Conservation (phyloP, 2,888 invertebrate species). For the Cylindroiulus punctatus region DNA sequence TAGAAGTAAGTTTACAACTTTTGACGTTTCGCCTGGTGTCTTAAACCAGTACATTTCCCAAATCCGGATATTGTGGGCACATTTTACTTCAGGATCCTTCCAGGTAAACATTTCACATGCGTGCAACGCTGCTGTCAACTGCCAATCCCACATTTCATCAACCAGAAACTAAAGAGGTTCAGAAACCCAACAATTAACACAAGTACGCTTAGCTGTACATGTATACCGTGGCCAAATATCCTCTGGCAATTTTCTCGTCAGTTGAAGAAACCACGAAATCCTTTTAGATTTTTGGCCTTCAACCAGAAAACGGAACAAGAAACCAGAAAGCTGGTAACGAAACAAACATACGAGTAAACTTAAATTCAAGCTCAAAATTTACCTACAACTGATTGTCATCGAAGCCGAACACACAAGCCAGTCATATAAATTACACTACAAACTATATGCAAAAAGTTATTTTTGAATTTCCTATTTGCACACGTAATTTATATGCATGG, state of each 20-base stretch:
- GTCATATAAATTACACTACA: too few species aligned
- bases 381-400: too few species aligned
- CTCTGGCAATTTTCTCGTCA: background rate
- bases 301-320: too few species aligned
- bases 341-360: too few species aligned
- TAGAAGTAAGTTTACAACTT: too few species aligned
- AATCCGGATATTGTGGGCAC: background rate
- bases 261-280: background rate
- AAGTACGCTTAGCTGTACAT: background rate
- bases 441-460: too few species aligned
- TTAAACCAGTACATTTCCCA: background rate
- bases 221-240: background rate
- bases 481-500: background rate
- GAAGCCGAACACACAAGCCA: too few species aligned
- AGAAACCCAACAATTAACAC: conserved; percentile 1
- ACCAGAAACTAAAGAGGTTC: background rate
- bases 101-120: background rate
- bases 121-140: conserved; percentile 34
- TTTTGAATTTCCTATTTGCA: too few species aligned
- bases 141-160: conserved; percentile 30
- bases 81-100: background rate
- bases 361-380: too few species aligned
- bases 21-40: too few species aligned
- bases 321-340: too few species aligned
- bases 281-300: background rate